Evolutionary conservation across 2,888 invertebrate species (phyloP).

Genomic region (Melanophora roralis): DNA sequence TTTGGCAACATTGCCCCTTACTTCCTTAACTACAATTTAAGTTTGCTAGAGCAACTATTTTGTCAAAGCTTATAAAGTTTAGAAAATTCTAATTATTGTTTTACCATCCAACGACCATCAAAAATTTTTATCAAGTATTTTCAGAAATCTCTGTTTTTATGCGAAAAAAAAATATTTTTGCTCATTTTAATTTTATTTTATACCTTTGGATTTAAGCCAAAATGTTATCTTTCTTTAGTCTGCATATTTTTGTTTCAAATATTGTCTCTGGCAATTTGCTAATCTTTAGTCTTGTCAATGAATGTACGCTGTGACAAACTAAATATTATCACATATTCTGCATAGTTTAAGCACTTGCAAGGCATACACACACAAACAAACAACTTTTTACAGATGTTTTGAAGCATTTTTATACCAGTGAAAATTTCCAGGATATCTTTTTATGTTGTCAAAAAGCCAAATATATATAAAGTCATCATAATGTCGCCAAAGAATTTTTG

Average conservation of each 20-base stretch:
- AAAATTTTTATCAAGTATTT: not conserved
- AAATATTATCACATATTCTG: conserved; percentile 7
- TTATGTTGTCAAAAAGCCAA: conserved; percentile 1
- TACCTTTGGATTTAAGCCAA: conserved; percentile 37
- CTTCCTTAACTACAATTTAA: too few relatives aligned
- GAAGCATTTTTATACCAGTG: not conserved
- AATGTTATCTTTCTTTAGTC: conserved; percentile 2
- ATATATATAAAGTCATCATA: conserved; percentile 9
- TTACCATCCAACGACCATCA: not conserved
- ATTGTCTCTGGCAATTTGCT: conserved; percentile 42
- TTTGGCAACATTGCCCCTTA: too few relatives aligned
- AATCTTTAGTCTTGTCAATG: conserved; percentile 37
- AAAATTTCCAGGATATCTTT: not conserved
- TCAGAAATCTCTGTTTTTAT: not conserved
- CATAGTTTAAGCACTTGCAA: not conserved
- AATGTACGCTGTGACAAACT: not conserved
- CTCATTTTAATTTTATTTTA: not conserved
- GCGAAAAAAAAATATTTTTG: not conserved
- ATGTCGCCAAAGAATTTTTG: conserved; percentile 41
- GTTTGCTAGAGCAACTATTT: too few relatives aligned
- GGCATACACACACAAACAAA: not conserved
- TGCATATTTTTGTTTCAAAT: conserved; percentile 13
- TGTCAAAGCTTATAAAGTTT: not conserved
- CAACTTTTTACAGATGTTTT: not conserved
- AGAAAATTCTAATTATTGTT: not conserved